Percentiles rank a stretch among this genome's conserved stretches.
phyloP scores from a whole-genome alignment of 2,888 invertebrate species.

The Autographa gamma region DNA sequence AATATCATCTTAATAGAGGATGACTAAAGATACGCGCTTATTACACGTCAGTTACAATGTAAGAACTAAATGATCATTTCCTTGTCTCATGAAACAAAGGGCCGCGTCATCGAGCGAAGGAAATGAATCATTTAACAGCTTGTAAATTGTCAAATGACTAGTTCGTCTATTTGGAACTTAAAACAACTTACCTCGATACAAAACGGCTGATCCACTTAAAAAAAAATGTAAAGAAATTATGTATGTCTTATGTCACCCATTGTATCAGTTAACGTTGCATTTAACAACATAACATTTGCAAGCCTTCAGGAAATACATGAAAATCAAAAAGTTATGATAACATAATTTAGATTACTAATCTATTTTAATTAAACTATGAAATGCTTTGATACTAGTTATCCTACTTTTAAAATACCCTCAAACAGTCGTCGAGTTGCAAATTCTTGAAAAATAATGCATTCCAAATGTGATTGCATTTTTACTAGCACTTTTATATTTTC shows the following conservation, averaged over 20 bases:
- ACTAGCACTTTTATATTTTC: not conserved
- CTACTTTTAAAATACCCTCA: not conserved
- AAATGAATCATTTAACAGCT: constrained; percentile 51
- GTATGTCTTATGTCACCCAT: too few species aligned
- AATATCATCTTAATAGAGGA: constrained; percentile 7
- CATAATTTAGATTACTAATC: too few species aligned
- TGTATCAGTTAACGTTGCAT: too few species aligned
- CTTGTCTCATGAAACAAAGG: constrained; percentile 44
- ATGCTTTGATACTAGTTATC: not conserved
- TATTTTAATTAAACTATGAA: not conserved
- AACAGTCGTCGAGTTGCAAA: not conserved
- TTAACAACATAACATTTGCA: too few species aligned
- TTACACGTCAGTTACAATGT: constrained; percentile 30
- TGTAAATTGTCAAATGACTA: constrained; percentile 34
- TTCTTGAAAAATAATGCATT: not conserved
- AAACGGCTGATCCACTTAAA: too few species aligned
- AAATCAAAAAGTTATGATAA: too few species aligned
- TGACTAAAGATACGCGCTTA: constrained; percentile 15
- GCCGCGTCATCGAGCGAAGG: constrained; percentile 46
- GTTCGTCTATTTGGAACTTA: not conserved
- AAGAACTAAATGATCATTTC: constrained; percentile 49
- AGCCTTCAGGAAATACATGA: too few species aligned
- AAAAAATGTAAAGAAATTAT: too few species aligned
- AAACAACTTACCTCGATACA: too few species aligned
- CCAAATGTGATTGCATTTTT: constrained; percentile 4